Conservation (phyloP, 2,888 invertebrate genomes). For the Glaucopsyche alexis region DNA sequence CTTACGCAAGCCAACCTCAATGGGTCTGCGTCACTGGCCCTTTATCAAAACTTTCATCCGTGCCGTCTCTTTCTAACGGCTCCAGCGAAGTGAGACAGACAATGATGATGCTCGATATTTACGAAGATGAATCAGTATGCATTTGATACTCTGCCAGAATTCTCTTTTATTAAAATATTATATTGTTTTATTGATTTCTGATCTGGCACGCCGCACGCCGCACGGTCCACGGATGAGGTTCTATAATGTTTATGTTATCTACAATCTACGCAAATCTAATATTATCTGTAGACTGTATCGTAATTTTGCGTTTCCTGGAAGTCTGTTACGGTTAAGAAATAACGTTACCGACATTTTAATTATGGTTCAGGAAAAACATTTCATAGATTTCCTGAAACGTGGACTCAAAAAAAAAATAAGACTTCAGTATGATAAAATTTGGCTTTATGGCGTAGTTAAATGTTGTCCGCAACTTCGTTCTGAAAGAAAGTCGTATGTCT, state of each 20-base stretch:
- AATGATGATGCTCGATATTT: conserved; percentile 40
- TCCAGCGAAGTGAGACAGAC: neutral
- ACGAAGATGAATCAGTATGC: conserved; percentile 49
- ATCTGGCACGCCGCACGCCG: conserved; percentile 7
- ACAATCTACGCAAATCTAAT: neutral
- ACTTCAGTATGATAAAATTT: too few relatives aligned
- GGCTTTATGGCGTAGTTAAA: too few relatives aligned
- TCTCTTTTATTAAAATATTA: conserved; percentile 35
- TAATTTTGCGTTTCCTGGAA: conserved; percentile 9
- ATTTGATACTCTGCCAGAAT: conserved; percentile 43
- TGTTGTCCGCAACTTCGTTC: too few relatives aligned
- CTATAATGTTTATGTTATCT: neutral
- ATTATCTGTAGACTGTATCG: neutral
- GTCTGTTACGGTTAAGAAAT: neutral
- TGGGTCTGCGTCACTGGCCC: conserved; percentile 24
- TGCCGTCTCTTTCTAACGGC: neutral
- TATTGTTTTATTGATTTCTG: conserved; percentile 26
- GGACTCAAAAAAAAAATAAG: neutral
- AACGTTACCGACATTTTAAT: too few relatives aligned
- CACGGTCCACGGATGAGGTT: too few relatives aligned
- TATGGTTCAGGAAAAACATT: neutral
- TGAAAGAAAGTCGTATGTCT: too few relatives aligned
- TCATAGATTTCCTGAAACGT: neutral
- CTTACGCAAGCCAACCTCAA: conserved; percentile 22
- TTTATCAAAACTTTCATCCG: neutral